Conservation (phyloP, 2,888 invertebrate genomes). For the Sphaerophoria rueppellii region DNA sequence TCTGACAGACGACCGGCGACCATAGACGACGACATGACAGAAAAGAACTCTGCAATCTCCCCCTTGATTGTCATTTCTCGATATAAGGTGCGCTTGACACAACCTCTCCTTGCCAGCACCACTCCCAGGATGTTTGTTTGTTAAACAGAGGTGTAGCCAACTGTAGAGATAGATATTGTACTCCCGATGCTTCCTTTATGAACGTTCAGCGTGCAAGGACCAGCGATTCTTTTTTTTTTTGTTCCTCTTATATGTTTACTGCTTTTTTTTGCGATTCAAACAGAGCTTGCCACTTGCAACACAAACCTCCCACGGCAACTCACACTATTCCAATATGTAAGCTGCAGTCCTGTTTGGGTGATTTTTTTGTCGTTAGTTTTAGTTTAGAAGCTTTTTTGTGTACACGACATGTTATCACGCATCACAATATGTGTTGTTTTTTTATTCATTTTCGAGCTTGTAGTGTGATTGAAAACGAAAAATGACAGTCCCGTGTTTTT, state of each 20-base stretch:
- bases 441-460: slow-evolving; percentile 31
- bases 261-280: background rate
- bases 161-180: slow-evolving; percentile 38
- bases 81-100: slow-evolving; percentile 37
- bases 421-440: slow-evolving; percentile 48
- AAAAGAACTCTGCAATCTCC: slow-evolving; percentile 57
- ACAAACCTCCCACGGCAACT: background rate
- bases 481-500: too few relatives aligned
- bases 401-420: slow-evolving; percentile 67
- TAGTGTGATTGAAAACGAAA: slow-evolving; percentile 10
- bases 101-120: too few relatives aligned
- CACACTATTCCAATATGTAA: slow-evolving; percentile 19
- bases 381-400: slow-evolving; percentile 46
- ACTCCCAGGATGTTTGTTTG: slow-evolving; percentile 21
- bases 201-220: background rate
- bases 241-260: background rate
- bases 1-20: slow-evolving; percentile 28
- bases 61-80: slow-evolving; percentile 63
- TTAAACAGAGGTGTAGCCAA: background rate
- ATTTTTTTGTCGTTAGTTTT: slow-evolving; percentile 2
- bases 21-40: slow-evolving; percentile 29
- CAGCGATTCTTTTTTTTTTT: slow-evolving; percentile 9
- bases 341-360: slow-evolving; percentile 38
- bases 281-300: slow-evolving; percentile 54
- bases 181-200: background rate